Evolutionary conservation across 2,797 vertebrate species (phyloP).

Genomic region (Lates japonicus): DNA sequence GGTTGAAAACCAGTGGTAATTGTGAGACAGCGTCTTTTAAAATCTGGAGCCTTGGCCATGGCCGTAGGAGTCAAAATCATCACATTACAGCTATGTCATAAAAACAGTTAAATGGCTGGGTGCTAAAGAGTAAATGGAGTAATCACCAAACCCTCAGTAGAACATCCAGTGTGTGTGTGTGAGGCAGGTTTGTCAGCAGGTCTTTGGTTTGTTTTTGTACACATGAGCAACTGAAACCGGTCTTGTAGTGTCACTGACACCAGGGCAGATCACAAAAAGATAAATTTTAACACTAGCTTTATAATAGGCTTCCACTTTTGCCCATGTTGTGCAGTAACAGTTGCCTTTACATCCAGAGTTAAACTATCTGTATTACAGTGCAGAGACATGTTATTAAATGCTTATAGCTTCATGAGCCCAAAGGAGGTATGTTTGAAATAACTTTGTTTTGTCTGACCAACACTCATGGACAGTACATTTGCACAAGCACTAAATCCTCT

Average conservation of each 20-base stretch:
- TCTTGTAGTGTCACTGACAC: neutral
- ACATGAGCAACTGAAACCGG: neutral
- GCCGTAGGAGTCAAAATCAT: too few species aligned
- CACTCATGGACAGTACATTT: too few species aligned
- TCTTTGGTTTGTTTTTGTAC: constrained; percentile 7
- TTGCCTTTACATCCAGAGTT: neutral
- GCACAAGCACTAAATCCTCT: too few species aligned
- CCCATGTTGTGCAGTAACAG: neutral
- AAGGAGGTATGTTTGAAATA: neutral
- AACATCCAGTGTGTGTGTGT: neutral
- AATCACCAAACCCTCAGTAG: neutral
- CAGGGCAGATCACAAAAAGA: neutral
- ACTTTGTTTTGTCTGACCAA: neutral
- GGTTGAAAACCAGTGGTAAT: constrained; percentile 34
- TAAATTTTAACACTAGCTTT: neutral
- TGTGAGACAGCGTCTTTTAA: constrained; percentile 1
- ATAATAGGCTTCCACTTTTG: neutral
- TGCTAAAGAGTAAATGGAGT: neutral
- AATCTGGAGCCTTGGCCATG: neutral
- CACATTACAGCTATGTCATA: neutral
- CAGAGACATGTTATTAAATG: neutral
- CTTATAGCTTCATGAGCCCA: neutral
- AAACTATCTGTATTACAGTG: neutral
- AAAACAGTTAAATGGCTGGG: constrained; percentile 12
- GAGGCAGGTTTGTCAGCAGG: neutral